Evolutionary conservation across 1,140 invertebrate species (phyloP), one percentile per base, ranked within the genome.

Genomic region (Aphis craccivora): DNA sequence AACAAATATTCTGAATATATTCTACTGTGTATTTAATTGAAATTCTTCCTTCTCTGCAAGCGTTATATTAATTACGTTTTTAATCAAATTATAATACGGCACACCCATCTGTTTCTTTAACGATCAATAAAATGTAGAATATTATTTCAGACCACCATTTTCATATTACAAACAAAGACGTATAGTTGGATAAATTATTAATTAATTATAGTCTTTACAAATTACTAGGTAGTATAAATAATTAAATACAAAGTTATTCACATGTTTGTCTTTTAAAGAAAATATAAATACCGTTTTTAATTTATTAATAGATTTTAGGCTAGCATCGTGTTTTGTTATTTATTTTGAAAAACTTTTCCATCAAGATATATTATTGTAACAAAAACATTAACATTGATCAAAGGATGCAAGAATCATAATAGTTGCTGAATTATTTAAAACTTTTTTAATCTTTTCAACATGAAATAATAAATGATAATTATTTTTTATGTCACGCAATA

Each of bases 381-480:
- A n/a, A 22, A 60, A 43, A 35, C 25, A 67, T 25, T n/a, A 67
- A 60, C 25, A 55, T 90, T 90, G 89, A 60, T 90, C 89, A 67
- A 90, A 90, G 89, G 23, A n/a, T n/a, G 37, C 35, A 37, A 60
- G 43, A 43, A 90, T 90, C 37, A 43, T 67, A 90, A 90, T 67
- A 90, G 89, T 90, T 22, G 37, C 55, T 37, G 89, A 90, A 60
- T 60, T 67, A 67, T 90, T 60, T 67, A 67, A 89, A 90, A 60
- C 53, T 90, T 90, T 90, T 90, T 90, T 90, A 90, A 90, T 90
- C 89, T 90, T 67, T 67, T 90, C 89, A 90, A 67, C 89, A 67
- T 43, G 35, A 90, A 67, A 90, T 90, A 90, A 90, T 90, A 90
- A 90, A 90, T 67, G 89, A 90, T 67, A 90, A 90, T 90, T 67